Percentiles rank a stretch among this genome's conserved stretches.
Evolutionary conservation across 2,888 invertebrate genomes (phyloP).

Genomic region (Ethmia dodecea): DNA sequence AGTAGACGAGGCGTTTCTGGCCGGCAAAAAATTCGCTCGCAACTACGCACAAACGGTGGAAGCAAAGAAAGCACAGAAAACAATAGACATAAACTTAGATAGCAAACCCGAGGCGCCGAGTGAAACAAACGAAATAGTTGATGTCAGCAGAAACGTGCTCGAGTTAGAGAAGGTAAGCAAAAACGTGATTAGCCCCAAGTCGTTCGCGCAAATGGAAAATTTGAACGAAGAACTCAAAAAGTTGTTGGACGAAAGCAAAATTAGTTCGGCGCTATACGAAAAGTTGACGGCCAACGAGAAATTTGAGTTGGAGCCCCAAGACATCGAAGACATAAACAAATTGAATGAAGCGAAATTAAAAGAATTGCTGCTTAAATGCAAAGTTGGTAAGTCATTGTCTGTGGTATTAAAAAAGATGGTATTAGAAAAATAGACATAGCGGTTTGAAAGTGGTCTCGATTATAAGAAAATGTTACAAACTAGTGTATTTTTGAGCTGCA

Average conservation of each 20-base stretch:
- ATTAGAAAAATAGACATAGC: no score
- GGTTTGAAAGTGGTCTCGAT: no score
- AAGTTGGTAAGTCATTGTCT: slow-evolving; percentile 57
- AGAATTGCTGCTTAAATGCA: slow-evolving; percentile 49
- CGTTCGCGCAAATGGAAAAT: slow-evolving; percentile 27
- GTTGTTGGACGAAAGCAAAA: slow-evolving; percentile 53
- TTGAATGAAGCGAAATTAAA: slow-evolving; percentile 49
- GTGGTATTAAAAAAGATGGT: no score
- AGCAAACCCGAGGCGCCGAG: neutral
- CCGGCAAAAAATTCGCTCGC: slow-evolving; percentile 85
- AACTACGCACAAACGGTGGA: slow-evolving; percentile 64
- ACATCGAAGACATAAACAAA: slow-evolving; percentile 68
- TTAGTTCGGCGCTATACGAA: slow-evolving; percentile 52
- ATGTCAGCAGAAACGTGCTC: slow-evolving; percentile 33
- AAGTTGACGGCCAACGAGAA: slow-evolving; percentile 63
- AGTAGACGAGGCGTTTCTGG: slow-evolving; percentile 84
- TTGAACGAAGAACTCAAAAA: slow-evolving; percentile 44
- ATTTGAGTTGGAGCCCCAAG: slow-evolving; percentile 61
- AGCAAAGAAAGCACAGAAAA: slow-evolving; percentile 20
- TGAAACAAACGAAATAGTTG: slow-evolving; percentile 21
- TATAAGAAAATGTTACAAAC: no score
- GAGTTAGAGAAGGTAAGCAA: slow-evolving; percentile 33
- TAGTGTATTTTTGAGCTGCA: no score
- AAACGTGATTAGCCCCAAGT: slow-evolving; percentile 23
- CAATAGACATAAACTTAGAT: slow-evolving; percentile 23